Percentiles rank a stretch among this genome's conserved stretches.
Evolutionary conservation across 1,140 invertebrate genomes (phyloP).

Genomic region (Zaprionus vittiger): DNA sequence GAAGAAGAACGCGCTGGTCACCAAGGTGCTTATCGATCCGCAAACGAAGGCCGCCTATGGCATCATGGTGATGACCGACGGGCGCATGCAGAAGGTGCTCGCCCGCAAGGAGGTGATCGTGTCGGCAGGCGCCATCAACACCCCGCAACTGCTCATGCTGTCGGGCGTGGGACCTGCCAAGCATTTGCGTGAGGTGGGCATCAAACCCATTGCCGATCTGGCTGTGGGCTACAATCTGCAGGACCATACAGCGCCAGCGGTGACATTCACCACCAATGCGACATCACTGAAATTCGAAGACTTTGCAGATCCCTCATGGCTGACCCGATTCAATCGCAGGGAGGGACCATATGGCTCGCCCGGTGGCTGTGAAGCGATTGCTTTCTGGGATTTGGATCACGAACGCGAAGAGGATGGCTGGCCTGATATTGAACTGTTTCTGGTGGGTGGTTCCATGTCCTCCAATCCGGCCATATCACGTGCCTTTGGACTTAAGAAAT

Average conservation of each 20-base stretch:
- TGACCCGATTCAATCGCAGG: conserved; percentile 82
- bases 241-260: conserved; percentile 91
- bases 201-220: conserved; percentile 88
- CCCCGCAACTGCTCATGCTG: conserved; percentile 92
- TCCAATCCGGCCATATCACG: conserved; percentile 85
- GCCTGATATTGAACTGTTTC: conserved; percentile 91
- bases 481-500: conserved; percentile 87
- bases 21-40: conserved; percentile 90
- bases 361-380: conserved; percentile 92
- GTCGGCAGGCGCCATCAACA: conserved; percentile 90
- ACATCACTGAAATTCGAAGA: conserved; percentile 81
- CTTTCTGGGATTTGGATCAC: conserved; percentile 90
- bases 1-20: conserved; percentile 88
- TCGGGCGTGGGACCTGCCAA: conserved; percentile 91
- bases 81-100: conserved; percentile 86
- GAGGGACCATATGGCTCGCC: conserved; percentile 90
- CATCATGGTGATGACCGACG: conserved; percentile 87
- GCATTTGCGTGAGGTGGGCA: conserved; percentile 88
- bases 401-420: conserved; percentile 87
- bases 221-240: conserved; percentile 91
- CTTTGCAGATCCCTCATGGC: conserved; percentile 66
- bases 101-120: conserved; percentile 91
- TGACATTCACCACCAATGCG: conserved; percentile 88
- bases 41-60: conserved; percentile 87
- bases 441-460: conserved; percentile 86